Evolutionary conservation across 2,113 vertebrate species (phyloP).

Genomic region (Hyaena hyaena): DNA sequence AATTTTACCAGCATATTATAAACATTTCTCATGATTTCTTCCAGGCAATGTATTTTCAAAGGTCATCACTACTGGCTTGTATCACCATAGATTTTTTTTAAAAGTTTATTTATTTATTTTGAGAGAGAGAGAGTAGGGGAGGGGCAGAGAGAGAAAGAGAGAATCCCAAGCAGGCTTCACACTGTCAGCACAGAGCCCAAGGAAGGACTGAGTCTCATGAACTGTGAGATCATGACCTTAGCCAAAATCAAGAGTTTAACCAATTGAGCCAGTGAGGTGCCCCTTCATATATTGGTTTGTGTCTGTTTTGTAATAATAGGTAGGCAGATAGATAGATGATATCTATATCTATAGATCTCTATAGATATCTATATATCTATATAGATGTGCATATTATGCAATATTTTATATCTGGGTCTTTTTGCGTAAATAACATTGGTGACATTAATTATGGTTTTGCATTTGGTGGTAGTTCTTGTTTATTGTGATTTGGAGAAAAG

Average conservation of each 20-base stretch:
- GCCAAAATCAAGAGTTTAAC: no score
- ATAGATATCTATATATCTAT: background rate
- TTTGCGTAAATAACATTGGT: background rate
- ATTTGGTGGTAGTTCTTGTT: background rate
- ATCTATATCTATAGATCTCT: background rate
- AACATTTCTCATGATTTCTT: background rate
- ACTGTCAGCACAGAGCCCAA: no score
- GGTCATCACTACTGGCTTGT: background rate
- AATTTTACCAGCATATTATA: background rate
- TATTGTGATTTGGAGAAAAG: background rate
- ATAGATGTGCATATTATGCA: background rate
- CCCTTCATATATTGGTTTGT: background rate
- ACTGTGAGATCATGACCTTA: no score
- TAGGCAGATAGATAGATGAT: background rate
- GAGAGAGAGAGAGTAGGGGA: no score
- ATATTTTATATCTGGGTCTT: background rate
- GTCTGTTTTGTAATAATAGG: background rate
- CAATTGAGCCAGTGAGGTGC: no score
- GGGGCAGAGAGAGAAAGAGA: no score
- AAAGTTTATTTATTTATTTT: no score
- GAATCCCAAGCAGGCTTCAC: no score
- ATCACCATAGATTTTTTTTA: background rate
- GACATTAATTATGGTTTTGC: background rate
- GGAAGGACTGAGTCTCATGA: no score
- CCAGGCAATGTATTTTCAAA: background rate